These are phyloP conservation scores for Thecocarcelia acutangulata DNA, from an alignment of 2,888 invertebrate species.

Conservation along the genomic window DNA sequence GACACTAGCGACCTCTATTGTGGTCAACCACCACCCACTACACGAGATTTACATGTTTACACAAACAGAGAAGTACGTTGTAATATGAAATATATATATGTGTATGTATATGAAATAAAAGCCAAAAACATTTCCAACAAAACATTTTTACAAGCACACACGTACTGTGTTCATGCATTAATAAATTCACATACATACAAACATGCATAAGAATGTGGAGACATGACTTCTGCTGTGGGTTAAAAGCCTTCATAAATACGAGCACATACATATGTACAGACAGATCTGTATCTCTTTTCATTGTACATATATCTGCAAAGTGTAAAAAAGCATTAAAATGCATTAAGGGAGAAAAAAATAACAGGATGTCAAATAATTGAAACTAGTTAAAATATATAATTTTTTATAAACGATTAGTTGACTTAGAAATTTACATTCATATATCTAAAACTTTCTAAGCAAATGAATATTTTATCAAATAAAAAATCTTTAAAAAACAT, in stretches of 20 bases:
- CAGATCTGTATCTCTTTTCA: no score
- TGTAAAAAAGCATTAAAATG: constrained; percentile 2
- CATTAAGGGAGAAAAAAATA: neutral
- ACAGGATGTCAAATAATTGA: no score
- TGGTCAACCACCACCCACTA: constrained; percentile 48
- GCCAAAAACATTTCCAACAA: constrained; percentile 22
- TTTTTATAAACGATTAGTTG: no score
- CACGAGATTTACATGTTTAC: constrained; percentile 26
- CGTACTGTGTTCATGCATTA: neutral
- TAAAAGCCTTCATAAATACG: constrained; percentile 24
- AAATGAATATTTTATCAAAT: no score
- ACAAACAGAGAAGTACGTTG: constrained; percentile 2
- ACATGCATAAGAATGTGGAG: neutral
- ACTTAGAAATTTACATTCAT: no score
- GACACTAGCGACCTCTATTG: constrained; percentile 59
- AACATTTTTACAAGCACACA: constrained; percentile 5
- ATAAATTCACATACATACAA: constrained; percentile 19
- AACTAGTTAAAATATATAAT: no score
- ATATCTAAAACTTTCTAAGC: no score
- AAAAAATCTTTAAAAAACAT: no score
- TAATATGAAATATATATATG: no score
- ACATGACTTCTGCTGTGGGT: constrained; percentile 45
- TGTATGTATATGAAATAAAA: neutral
- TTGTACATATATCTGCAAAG: neutral
- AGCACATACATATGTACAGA: constrained; percentile 3